Conservation (phyloP, 2,113 vertebrate species). For the chimpanzee (Pan troglodytes) region NHGRI_mPanTro3-v2.1_pri NC_072401.2:117192001-117192500, state of each 20-base stretch:
- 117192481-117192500: neutral
- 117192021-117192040: neutral
- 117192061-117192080: neutral
- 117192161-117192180: neutral
- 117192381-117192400: neutral
- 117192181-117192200: neutral
- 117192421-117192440: neutral
- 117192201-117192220: neutral
- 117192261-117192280: neutral
- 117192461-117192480: neutral
- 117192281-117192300: neutral
- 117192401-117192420: neutral
- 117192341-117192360: neutral
- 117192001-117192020: neutral
- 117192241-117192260: neutral
- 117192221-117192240: neutral
- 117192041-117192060: neutral
- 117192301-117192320: neutral
- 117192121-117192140: neutral
- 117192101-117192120: neutral
- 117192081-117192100: neutral
- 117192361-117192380: neutral
- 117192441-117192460: neutral
- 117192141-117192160: neutral
- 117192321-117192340: neutral